Conservation (phyloP, 64 coral and sea anemone genomes). For the Orbicella faveolata region DNA sequence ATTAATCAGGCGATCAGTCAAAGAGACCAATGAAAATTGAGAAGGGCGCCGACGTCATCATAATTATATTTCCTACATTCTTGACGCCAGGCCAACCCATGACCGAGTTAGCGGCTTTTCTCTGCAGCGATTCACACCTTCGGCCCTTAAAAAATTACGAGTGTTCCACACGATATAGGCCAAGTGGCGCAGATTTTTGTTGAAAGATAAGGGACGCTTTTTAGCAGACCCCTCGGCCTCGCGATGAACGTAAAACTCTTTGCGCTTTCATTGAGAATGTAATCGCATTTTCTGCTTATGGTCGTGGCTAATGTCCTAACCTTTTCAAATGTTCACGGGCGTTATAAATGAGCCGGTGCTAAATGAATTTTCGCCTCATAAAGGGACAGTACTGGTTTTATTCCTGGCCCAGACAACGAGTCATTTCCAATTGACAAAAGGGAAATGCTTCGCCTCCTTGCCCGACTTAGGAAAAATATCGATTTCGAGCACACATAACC, state of each 20-base stretch:
- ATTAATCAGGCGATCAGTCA: conserved; percentile 79
- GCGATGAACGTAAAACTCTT: conserved; percentile 15
- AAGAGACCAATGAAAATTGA: conserved; percentile 55
- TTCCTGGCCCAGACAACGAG: not conserved
- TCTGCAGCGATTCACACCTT: not conserved
- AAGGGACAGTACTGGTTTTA: not conserved
- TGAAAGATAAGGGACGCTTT: conserved; percentile 11
- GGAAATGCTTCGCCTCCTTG: not conserved
- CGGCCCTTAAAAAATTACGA: conserved; percentile 1
- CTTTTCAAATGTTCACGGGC: conserved; percentile 2
- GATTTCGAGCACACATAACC: not conserved
- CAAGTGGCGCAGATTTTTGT: not conserved
- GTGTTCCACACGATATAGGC: conserved; percentile 30
- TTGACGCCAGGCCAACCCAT: conserved; percentile 55
- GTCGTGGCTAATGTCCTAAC: not conserved
- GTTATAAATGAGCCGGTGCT: conserved; percentile 1
- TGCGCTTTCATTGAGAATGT: not conserved
- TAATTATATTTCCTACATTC: conserved; percentile 64
- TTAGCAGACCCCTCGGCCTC: not conserved
- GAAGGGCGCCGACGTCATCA: conserved; percentile 16
- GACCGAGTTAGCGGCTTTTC: conserved; percentile 27
- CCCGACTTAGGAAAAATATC: not conserved
- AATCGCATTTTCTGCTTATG: conserved; percentile 16
- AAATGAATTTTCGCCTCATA: conserved; percentile 6
- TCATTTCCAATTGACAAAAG: not conserved